Evolutionary conservation across 2,888 invertebrate species (phyloP).

Genomic region (Rotaria sp.): DNA sequence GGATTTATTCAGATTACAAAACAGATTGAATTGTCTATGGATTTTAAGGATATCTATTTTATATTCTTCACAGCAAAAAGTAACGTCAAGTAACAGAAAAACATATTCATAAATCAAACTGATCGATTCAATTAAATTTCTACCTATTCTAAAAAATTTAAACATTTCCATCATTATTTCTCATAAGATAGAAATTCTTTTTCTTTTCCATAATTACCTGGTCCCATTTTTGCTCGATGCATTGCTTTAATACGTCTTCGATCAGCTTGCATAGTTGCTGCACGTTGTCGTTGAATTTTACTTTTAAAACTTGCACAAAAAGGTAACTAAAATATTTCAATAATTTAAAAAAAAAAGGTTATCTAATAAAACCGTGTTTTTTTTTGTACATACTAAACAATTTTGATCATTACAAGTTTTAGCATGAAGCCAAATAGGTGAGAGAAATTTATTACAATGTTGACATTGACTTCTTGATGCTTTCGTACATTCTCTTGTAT

Average conservation of each 20-base stretch:
- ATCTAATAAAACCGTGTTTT: too few species aligned
- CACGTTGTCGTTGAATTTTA: constrained; percentile 5
- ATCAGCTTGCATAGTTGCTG: neutral
- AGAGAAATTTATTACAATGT: constrained; percentile 33
- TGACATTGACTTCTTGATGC: constrained; percentile 30
- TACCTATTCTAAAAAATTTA: too few species aligned
- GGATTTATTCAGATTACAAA: too few species aligned
- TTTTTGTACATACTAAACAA: constrained; percentile 25
- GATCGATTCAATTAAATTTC: too few species aligned
- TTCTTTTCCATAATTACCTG: neutral
- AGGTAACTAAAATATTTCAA: neutral
- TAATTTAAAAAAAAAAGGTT: neutral
- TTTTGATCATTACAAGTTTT: constrained; percentile 34
- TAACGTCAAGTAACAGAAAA: too few species aligned
- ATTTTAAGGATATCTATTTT: too few species aligned
- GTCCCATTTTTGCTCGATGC: constrained; percentile 12
- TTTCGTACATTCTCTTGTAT: constrained; percentile 77
- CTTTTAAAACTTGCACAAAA: neutral
- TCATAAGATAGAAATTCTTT: too few species aligned
- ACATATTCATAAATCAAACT: too few species aligned
- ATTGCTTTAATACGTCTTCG: neutral
- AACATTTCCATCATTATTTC: neutral
- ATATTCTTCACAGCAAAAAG: too few species aligned
- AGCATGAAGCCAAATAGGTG: constrained; percentile 33
- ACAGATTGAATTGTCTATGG: too few species aligned